Percentiles rank a stretch among this genome's conserved stretches.
These are phyloP conservation scores for Podarcis raffonei DNA, from an alignment of 2,113 vertebrate genomes.

Conservation along the genomic window DNA sequence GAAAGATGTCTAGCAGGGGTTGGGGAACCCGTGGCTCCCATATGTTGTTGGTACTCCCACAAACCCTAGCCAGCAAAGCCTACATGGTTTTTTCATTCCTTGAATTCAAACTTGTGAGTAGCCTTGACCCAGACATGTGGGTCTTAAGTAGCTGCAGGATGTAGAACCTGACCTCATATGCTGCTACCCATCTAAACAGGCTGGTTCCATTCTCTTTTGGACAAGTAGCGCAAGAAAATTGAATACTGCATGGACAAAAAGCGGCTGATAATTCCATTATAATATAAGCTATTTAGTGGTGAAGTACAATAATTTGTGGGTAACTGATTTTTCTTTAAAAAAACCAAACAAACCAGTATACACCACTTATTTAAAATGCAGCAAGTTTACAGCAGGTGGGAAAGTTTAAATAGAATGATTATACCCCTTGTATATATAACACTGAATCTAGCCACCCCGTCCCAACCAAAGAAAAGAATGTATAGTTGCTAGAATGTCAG, in stretches of 20 bases:
- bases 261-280: neutral
- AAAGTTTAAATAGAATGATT: neutral
- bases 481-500: neutral
- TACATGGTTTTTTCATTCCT: constrained; percentile 27
- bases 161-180: constrained; percentile 56
- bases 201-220: constrained; percentile 1
- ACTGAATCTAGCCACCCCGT: neutral
- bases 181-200: constrained; percentile 50
- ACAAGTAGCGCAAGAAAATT: constrained; percentile 44
- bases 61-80: neutral
- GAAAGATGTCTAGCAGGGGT: neutral
- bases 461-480: neutral
- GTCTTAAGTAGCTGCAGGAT: constrained; percentile 43
- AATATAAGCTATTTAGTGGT: constrained; percentile 3
- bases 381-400: neutral
- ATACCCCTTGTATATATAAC: neutral
- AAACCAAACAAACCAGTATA: neutral
- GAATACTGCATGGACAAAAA: constrained; percentile 30
- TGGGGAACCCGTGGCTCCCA: neutral
- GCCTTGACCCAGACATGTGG: neutral
- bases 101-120: neutral
- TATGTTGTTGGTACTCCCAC: neutral
- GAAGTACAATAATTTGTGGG: constrained; percentile 5
- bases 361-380: neutral
- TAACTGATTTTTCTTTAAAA: neutral